phyloP scores from a whole-genome alignment of 2,888 invertebrate species.

The Diaperis boleti region DNA sequence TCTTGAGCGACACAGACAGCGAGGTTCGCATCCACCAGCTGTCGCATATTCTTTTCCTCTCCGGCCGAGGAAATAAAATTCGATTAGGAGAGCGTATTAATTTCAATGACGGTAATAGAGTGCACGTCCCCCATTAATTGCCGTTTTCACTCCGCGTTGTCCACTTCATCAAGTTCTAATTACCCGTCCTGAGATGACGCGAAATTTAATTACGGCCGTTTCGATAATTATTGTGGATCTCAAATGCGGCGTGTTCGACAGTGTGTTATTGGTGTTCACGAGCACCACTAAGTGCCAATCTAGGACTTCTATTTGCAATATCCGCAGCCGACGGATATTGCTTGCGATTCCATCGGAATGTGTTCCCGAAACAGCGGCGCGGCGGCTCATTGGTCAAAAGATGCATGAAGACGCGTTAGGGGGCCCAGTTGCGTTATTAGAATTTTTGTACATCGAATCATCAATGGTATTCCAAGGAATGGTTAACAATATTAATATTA shows the following conservation, averaged over 20 bases:
- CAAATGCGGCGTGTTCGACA: slow-evolving; percentile 41
- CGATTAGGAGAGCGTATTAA: no score
- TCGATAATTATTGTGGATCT: slow-evolving; percentile 42
- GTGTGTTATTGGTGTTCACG: slow-evolving; percentile 42
- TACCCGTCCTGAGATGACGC: slow-evolving; percentile 36
- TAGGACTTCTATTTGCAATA: slow-evolving; percentile 48
- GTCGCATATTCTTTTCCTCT: no score
- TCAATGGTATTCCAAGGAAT: no score
- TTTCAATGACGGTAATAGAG: no score
- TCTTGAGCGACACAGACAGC: no score
- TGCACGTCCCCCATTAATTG: not conserved
- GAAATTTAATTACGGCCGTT: slow-evolving; percentile 43
- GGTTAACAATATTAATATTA: no score
- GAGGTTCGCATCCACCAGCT: no score
- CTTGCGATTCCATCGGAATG: slow-evolving; percentile 22
- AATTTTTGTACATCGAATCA: no score
- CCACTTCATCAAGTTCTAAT: slow-evolving; percentile 41
- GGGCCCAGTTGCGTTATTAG: no score
- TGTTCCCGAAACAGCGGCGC: slow-evolving; percentile 11
- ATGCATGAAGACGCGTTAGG: no score
- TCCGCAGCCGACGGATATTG: slow-evolving; percentile 51
- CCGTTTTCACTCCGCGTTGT: slow-evolving; percentile 6
- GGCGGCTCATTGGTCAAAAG: no score
- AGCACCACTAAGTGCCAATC: slow-evolving; percentile 47
- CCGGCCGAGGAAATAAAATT: no score